Base-by-base conservation (phyloP, 1,140 invertebrate species). In the Eueides isabella region DNA sequence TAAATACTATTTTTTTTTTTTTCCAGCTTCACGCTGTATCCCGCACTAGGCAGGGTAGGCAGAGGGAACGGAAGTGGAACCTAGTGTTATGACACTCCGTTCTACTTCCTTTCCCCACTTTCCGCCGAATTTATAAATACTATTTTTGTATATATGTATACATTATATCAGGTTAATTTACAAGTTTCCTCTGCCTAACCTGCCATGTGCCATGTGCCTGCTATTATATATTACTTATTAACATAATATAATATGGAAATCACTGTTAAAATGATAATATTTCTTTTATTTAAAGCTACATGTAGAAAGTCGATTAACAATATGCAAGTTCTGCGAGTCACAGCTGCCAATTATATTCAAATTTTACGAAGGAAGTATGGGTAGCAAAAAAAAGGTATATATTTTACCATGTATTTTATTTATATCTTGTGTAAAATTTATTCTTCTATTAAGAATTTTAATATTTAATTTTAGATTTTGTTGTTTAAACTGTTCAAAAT, bases 351-450 rank as follows among this genome's bases (percentile, higher is more conserved):
- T 76, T 23, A 69, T 90, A 66, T 82, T 91, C 63, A 84, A 90
- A 71, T 85, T 82, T 72, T 92, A 92, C 81, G 85, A 88, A 69
- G 82, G 80, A 71, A 91, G 81, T 70, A 72, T 86, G 72, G 87
- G 91, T 63, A 74, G 79, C 31, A 91, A 87, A 77, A 90, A 88
- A 69, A 92, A 92, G 88, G 91, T 90, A 80, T 30, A 26, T 4
- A 63, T 16, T 61, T 26, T 41, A 28, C 61, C 71, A 31, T 11
- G 64, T 67, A 19, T 41, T 65, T 38, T 6, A 31, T 19, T 44
- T 63, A 12, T 4, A 12, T 23, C 0, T 23, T 55, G 23, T 55
- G 48, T 2, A 23, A 55, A 55, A 66, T 55, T 69, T 2, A 5
- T 29, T 66, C 38, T 62, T 23, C 26, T 2, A 16, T 61, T n/a